Percentiles rank a stretch among this genome's conserved stretches.
Conservation (phyloP, 2,797 vertebrate genomes). For the Pangasius krempfi region DNA sequence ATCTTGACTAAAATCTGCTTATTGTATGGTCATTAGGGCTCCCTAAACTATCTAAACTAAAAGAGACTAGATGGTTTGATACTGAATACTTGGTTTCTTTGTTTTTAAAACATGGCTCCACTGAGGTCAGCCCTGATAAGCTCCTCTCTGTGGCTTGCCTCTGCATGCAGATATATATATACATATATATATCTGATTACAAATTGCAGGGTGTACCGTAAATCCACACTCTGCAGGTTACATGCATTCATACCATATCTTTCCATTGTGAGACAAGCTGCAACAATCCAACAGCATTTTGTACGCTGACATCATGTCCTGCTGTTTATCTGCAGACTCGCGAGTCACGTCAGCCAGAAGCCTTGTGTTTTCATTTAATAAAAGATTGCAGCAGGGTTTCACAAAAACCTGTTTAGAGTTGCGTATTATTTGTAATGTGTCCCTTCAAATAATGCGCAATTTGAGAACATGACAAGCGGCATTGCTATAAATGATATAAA, state of each 20-base stretch:
- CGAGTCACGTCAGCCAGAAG: not conserved
- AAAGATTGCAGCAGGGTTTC: not conserved
- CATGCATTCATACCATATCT: not conserved
- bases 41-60: conserved; percentile 29
- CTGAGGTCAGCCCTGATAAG: conserved; percentile 16
- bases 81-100: not conserved
- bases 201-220: not conserved
- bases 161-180: not conserved
- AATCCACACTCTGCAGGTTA: not conserved
- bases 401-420: not conserved
- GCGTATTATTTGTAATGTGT: not conserved
- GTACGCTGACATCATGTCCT: not conserved
- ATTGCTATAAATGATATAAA: not conserved
- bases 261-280: not conserved
- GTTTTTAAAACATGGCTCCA: not conserved
- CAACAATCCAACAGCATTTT: not conserved
- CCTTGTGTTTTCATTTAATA: not conserved
- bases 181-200: conserved; percentile 1
- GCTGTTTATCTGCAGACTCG: not conserved
- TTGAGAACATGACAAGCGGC: not conserved
- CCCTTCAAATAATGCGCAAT: too few relatives aligned
- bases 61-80: conserved; percentile 6
- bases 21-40: not conserved
- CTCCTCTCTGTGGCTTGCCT: not conserved
- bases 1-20: not conserved